These are phyloP conservation scores for Uloborus diversus DNA, from an alignment of 1,140 invertebrate species.

Conservation along the genomic window DNA sequence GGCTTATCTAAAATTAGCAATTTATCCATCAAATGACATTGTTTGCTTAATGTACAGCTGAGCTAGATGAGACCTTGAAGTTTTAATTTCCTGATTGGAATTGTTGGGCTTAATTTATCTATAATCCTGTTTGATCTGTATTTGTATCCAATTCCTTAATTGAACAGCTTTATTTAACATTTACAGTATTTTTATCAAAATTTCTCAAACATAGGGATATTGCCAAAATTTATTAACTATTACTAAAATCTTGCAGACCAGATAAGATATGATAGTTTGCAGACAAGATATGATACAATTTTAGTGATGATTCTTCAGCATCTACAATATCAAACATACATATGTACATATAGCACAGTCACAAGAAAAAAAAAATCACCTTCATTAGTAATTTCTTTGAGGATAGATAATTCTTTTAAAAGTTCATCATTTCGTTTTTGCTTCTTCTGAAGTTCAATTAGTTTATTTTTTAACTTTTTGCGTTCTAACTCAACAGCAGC, in stretches of 20 bases:
- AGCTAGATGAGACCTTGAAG: neutral
- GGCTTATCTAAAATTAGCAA: neutral
- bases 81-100: neutral
- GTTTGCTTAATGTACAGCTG: neutral
- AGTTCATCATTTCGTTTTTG: constrained; percentile 32
- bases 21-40: neutral
- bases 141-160: neutral
- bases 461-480: constrained; percentile 27
- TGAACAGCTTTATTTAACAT: neutral
- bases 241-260: neutral
- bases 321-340: neutral
- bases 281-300: neutral
- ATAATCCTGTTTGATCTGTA: neutral
- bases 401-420: neutral
- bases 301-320: neutral
- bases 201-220: neutral
- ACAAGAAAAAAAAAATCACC: neutral
- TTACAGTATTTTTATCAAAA: neutral
- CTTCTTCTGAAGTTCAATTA: constrained; percentile 26
- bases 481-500: constrained; percentile 41
- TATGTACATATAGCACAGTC: neutral
- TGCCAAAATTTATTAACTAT: neutral
- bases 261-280: neutral
- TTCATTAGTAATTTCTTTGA: constrained; percentile 18
- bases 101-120: neutral